phyloP scores from a whole-genome alignment of 2,797 vertebrate genomes.

The Protosalanx chinensis region DNA sequence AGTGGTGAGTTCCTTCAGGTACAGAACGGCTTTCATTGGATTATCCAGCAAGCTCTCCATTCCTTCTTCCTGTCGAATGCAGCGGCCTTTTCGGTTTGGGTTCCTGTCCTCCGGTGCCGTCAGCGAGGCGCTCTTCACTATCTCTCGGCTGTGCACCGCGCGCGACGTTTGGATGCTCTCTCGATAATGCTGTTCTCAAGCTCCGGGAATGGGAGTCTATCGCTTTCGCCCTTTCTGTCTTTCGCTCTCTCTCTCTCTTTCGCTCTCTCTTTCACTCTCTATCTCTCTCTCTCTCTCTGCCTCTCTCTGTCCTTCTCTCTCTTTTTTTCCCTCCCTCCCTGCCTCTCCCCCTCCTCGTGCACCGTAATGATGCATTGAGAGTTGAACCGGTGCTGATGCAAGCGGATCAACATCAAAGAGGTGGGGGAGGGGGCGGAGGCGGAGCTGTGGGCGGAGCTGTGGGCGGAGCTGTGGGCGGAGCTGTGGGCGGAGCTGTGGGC shows the following conservation, averaged over 20 bases:
- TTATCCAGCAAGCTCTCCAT: slow-evolving; percentile 99
- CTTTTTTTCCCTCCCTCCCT: slow-evolving; percentile 13
- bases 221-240: slow-evolving; percentile 30
- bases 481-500: slow-evolving; percentile 21
- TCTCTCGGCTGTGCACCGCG: not conserved
- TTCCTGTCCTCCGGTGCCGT: slow-evolving; percentile 46
- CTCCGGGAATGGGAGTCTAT: slow-evolving; percentile 32
- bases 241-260: slow-evolving; percentile 27
- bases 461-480: slow-evolving; percentile 40
- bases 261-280: slow-evolving; percentile 36
- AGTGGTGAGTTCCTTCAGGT: slow-evolving; percentile 95
- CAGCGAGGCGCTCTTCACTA: slow-evolving; percentile 39
- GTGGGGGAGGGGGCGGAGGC: slow-evolving; percentile 48
- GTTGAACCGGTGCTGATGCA: slow-evolving; percentile 70
- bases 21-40: slow-evolving; percentile 95
- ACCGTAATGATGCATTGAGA: slow-evolving; percentile 49
- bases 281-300: slow-evolving; percentile 27
- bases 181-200: slow-evolving; percentile 49
- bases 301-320: slow-evolving; percentile 22
- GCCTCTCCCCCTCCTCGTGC: slow-evolving; percentile 6
- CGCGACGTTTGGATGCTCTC: slow-evolving; percentile 51
- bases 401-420: slow-evolving; percentile 47
- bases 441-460: slow-evolving; percentile 40
- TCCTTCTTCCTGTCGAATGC: slow-evolving; percentile 48
- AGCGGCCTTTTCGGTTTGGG: slow-evolving; percentile 15